Base-by-base conservation (phyloP, 2,797 vertebrate species). In the Setipinna tenuifilis region DNA sequence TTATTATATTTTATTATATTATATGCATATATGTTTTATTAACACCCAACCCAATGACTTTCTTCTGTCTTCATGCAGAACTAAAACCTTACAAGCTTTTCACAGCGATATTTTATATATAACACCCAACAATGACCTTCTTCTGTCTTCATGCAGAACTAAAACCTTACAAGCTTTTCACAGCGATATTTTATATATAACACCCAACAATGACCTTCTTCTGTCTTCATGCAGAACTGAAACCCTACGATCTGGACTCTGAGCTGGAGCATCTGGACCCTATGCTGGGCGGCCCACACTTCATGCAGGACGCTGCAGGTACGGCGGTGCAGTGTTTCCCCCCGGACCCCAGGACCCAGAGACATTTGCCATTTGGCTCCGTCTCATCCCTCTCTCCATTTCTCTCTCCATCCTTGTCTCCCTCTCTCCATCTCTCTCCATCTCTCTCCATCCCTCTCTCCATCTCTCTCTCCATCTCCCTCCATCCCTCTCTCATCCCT, bases 201-300 rank as follows among this genome's bases (percentile, higher is more conserved):
- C 58, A 59, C 17, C 65, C 31, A 28, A 31, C 35, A 35, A 44
- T 44, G 0, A 1, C 35, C 71, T n/a, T 6, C 35, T 58, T 6
- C 35, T 58, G 21, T 58, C 68, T 65, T 3, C 81, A 71, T 87
- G 44, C 92, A 95, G 95, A 84, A 0, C 87, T 94, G 35, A 92
- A 90, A 61, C 86, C 92, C 1, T 90, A 86, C 1, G 94, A 96
- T 35, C 82, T 95, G 1, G 96, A 96, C 0, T 93, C 94, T 82
- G 95, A 96, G 87, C 82, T 95, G 21, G 93, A 94, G 88, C 92
- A 88, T 57, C 85, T 91, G 35, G 94, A 94, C 0, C 82, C 88
- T 0, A 54, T 87, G 12, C 83, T 44, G 65, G 16, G 91, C 91
- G 19, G 90, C 85, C 5, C 82, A 87, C 6, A 6, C 86, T 2